phyloP scores from a whole-genome alignment of 2,888 invertebrate genomes.

The Cataglyphis rosenhaueri region DNA sequence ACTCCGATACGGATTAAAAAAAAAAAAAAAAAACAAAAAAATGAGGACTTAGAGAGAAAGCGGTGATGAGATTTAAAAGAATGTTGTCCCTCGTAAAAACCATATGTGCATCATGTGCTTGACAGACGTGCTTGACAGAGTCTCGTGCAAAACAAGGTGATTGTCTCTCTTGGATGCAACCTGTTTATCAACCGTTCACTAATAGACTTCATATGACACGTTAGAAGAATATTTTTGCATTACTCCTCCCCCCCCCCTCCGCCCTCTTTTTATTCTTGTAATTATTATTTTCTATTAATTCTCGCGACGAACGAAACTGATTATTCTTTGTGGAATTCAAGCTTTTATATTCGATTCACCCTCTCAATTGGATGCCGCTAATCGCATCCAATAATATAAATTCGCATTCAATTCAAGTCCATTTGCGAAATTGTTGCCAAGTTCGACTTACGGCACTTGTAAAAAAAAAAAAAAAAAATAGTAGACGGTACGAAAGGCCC shows the following conservation, averaged over 20 bases:
- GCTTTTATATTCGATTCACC: neutral
- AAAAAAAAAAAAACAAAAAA: neutral
- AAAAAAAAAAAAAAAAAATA: neutral
- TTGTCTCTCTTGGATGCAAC: neutral
- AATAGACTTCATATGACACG: neutral
- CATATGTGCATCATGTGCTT: neutral
- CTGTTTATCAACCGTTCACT: too few species aligned
- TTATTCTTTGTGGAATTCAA: neutral
- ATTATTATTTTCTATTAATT: neutral
- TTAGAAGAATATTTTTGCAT: neutral
- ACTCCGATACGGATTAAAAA: neutral
- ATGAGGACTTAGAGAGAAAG: neutral
- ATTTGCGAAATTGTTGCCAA: neutral
- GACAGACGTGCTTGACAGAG: neutral
- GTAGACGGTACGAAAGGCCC: constrained; percentile 20
- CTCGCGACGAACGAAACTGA: neutral
- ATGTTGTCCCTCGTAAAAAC: neutral
- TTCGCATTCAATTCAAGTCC: constrained; percentile 1
- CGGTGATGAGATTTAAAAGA: neutral
- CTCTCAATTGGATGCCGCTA: neutral
- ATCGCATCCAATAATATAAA: neutral
- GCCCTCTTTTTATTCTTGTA: neutral
- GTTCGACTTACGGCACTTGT: neutral
- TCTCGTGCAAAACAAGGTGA: too few species aligned
- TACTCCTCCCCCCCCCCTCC: neutral